A percentile compares a stretch with the other conserved stretches of the same genome.
Conservation (phyloP, 2,113 vertebrate genomes). For the Tapirus terrestris region DNA sequence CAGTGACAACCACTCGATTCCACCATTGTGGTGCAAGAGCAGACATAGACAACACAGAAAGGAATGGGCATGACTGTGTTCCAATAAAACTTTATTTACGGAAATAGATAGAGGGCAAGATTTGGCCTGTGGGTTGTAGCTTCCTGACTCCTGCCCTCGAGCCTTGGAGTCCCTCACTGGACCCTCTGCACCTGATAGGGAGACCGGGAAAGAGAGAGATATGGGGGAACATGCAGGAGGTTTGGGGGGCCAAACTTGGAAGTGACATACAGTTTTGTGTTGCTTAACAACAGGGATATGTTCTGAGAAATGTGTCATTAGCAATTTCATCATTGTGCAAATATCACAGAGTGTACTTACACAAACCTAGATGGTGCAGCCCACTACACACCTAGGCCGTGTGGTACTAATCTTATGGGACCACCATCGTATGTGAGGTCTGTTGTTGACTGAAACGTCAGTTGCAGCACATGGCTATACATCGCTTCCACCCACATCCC, state of each 20-base stretch:
- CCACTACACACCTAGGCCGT: too few relatives aligned
- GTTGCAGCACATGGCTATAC: too few relatives aligned
- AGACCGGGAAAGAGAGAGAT: not conserved
- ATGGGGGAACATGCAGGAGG: not conserved
- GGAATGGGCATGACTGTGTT: accelerated
- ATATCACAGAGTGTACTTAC: too few relatives aligned
- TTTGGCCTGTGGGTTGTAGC: not conserved
- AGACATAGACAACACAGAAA: not conserved
- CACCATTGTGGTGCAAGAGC: not conserved
- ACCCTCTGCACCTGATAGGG: not conserved
- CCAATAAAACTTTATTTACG: not conserved
- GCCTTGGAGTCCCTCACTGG: not conserved
- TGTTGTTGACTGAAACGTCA: too few relatives aligned
- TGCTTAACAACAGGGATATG: too few relatives aligned
- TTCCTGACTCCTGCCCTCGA: not conserved
- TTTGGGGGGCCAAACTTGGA: not conserved
- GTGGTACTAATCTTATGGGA: too few relatives aligned
- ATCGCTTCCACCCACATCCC: not conserved
- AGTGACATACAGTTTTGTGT: not conserved
- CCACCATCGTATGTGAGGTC: too few relatives aligned
- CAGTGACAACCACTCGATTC: not conserved
- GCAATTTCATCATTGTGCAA: too few relatives aligned
- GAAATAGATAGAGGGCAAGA: not conserved
- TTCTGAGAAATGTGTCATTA: too few relatives aligned
- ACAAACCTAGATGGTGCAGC: too few relatives aligned